phyloP scores from a whole-genome alignment of 2,113 vertebrate species.

The Muscicapa adusta region DNA sequence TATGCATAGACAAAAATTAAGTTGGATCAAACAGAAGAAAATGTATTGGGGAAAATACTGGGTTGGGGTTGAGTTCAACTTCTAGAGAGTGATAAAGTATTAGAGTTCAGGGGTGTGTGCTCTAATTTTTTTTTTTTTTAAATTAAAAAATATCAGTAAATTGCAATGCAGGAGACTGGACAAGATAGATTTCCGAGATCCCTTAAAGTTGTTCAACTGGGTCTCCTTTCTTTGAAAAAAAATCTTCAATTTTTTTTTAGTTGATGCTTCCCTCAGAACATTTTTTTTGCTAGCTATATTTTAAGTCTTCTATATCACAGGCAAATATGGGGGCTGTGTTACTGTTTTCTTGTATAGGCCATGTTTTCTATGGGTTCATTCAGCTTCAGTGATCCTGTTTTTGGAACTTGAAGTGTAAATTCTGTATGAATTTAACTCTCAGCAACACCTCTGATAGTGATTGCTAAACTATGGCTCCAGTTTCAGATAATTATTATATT shows the following conservation, averaged over 20 bases:
- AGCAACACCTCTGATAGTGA: not conserved
- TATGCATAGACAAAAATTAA: not conserved
- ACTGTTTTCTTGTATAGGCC: not conserved
- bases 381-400: not conserved
- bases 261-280: not conserved
- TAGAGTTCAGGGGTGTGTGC: not conserved
- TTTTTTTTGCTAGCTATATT: not conserved
- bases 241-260: not conserved
- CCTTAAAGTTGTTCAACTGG: not conserved
- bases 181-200: not conserved
- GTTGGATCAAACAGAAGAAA: not conserved
- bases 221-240: not conserved
- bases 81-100: not conserved
- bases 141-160: not conserved
- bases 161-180: not conserved
- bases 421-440: not conserved
- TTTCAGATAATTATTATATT: not conserved
- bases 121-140: not conserved
- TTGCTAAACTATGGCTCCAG: not conserved
- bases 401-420: not conserved
- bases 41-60: not conserved
- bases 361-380: not conserved
- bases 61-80: fast-evolving
- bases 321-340: not conserved
- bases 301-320: not conserved